Conservation (phyloP, 2,797 vertebrate species). For the Danionella dracula region DNA sequence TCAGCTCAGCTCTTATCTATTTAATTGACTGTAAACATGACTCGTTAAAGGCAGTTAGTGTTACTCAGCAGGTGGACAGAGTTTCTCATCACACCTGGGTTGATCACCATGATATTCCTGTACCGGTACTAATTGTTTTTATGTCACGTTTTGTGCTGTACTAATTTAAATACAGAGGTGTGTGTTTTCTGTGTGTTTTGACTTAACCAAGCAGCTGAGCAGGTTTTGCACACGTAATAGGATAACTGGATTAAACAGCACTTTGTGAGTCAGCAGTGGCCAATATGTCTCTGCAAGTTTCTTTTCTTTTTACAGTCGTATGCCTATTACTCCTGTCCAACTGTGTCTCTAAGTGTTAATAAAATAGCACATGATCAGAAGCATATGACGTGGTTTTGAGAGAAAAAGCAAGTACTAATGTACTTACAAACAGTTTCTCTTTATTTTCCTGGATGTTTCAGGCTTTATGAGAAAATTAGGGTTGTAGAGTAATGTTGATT, state of each 20-base stretch:
- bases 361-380: not conserved
- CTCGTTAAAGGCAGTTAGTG: not conserved
- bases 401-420: not conserved
- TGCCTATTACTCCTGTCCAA: not conserved
- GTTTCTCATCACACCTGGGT: not conserved
- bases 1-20: not conserved
- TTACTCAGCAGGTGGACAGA: not conserved
- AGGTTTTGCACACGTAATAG: conserved; percentile 18
- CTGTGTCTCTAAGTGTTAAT: not conserved
- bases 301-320: not conserved
- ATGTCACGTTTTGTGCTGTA: not conserved
- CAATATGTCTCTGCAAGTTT: conserved; percentile 10
- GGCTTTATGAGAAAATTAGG: conserved; percentile 11
- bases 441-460: not conserved
- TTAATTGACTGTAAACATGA: not conserved
- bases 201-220: not conserved
- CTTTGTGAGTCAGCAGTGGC: conserved; percentile 15
- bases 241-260: conserved; percentile 20
- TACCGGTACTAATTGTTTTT: not conserved
- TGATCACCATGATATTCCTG: not conserved
- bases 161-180: not conserved
- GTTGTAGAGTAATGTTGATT: not conserved
- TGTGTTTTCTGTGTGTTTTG: not conserved
- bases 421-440: not conserved
- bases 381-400: not conserved